Conservation (phyloP, 2,797 vertebrate species). For the Oreochromis mossambicus region DNA sequence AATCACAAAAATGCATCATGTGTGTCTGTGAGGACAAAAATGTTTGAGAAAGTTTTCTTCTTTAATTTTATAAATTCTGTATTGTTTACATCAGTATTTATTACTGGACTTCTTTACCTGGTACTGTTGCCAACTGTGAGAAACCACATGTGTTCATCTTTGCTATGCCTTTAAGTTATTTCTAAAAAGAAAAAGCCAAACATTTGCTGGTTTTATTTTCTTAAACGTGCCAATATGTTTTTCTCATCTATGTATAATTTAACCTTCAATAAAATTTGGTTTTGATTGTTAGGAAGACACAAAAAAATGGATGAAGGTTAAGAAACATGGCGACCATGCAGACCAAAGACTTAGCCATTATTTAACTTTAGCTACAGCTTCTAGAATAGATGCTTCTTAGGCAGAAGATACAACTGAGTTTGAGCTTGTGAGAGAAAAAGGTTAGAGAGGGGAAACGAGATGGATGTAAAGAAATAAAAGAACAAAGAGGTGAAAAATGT, state of each 20-base stretch:
- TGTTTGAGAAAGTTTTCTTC: not conserved
- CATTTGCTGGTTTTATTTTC: not conserved
- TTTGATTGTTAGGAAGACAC: not conserved
- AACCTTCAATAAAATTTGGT: not conserved
- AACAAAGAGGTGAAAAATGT: slow-evolving; percentile 19
- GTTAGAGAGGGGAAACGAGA: not conserved
- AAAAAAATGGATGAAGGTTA: not conserved
- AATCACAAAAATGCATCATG: not conserved
- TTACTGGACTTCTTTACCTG: not conserved
- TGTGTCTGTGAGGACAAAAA: not conserved
- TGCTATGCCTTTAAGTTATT: not conserved
- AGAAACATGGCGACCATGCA: not conserved
- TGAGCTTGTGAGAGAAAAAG: not conserved
- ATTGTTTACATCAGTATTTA: not conserved
- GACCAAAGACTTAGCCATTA: not conserved
- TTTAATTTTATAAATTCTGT: not conserved
- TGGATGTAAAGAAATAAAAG: not conserved
- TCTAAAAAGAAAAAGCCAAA: not conserved
- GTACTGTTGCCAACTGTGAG: not conserved
- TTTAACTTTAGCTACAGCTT: not conserved
- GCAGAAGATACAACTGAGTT: not conserved
- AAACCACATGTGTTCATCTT: not conserved
- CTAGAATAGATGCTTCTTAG: not conserved
- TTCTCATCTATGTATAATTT: not conserved
- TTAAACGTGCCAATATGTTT: not conserved